These are phyloP conservation scores for Diplazon laetatorius DNA, from an alignment of 2,888 invertebrate species.

Conservation along the genomic window DNA sequence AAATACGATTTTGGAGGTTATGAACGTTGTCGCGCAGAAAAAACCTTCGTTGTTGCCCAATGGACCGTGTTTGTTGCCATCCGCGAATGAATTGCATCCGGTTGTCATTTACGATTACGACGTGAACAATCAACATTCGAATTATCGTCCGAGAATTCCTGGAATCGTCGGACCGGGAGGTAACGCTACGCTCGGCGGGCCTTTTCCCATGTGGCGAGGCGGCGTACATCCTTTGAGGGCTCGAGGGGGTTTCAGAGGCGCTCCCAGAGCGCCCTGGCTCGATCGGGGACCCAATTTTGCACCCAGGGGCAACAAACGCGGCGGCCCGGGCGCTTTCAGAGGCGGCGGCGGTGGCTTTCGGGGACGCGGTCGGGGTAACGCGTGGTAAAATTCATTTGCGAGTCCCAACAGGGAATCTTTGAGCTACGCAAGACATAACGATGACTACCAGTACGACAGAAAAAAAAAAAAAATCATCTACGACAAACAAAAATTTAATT, in stretches of 20 bases:
- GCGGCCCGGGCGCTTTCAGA: too few species aligned
- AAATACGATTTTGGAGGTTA: too few species aligned
- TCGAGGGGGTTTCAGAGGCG: conserved; percentile 81
- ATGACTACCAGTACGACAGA: too few species aligned
- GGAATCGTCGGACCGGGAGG: conserved; percentile 60
- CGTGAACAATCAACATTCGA: conserved; percentile 51
- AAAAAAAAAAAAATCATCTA: too few species aligned
- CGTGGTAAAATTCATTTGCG: conserved; percentile 74
- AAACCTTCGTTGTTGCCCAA: conserved; percentile 71
- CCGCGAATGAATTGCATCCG: conserved; percentile 68
- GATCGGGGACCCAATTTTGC: conserved; percentile 75
- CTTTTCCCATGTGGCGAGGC: conserved; percentile 81
- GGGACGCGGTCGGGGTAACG: conserved; percentile 75
- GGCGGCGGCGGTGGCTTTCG: conserved; percentile 77
- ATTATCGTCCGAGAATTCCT: conserved; percentile 57
- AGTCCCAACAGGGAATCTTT: too few species aligned
- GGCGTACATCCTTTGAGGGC: conserved; percentile 78
- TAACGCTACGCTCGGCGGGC: conserved; percentile 55
- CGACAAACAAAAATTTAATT: conserved; percentile 5
- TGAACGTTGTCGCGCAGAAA: conserved; percentile 57
- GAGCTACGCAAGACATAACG: too few species aligned
- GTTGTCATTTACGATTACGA: conserved; percentile 74
- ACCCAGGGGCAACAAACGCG: conserved; percentile 78
- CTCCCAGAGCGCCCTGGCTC: conserved; percentile 83
- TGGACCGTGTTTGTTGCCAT: conserved; percentile 69